Base-by-base conservation (phyloP, 2,888 invertebrate species). In the Caenorhabditis uteleia region DNA sequence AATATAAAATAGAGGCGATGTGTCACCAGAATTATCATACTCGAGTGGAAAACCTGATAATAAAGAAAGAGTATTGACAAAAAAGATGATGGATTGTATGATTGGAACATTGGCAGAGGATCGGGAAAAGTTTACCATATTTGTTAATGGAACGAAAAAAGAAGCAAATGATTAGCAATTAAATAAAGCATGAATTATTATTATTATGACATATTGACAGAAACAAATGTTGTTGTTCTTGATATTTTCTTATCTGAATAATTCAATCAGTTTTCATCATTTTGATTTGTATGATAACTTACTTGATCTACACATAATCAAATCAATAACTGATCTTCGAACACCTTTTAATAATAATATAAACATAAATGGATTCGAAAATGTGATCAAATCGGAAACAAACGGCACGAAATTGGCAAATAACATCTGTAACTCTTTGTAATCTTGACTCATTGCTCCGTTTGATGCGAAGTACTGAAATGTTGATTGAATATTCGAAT, bases 71-170 rank as follows among this genome's bases (percentile, higher is more conserved):
- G 18, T 14, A 2, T 27, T 16, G 12, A 43, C 14, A 3, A 12
- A 8, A 27, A 27, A n/a, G 27, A 43, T 43, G 27, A 16, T 43
- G 27, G 42, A 43, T 27, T 4, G 4, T 16, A 16, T 8, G 16
- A 27, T 43, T 16, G 42, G 42, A n/a, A 21, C n/a, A 27, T 25
- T 43, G 26, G 42, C 42, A 3, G 14, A 2, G 16, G n/a, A 43
- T 43, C 42, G 7, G 16, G 42, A 43, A 12, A 40, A 40, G 23
- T 40, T 40, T 6, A 40, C 40, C 10, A 23, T 40, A 25, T 25
- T n/a, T 40, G 23, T 40, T 10, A 40, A 40, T 25, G 23, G 23
- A 10, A 40, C 40, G 5, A 25, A 40, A 12, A 14, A 23, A 5
- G 40, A 16, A 29, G 12, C 6, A 29, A 6, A n/a, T n/a, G n/a